phyloP scores from a whole-genome alignment of 2,797 vertebrate species.

The Myripristis murdjan region DNA sequence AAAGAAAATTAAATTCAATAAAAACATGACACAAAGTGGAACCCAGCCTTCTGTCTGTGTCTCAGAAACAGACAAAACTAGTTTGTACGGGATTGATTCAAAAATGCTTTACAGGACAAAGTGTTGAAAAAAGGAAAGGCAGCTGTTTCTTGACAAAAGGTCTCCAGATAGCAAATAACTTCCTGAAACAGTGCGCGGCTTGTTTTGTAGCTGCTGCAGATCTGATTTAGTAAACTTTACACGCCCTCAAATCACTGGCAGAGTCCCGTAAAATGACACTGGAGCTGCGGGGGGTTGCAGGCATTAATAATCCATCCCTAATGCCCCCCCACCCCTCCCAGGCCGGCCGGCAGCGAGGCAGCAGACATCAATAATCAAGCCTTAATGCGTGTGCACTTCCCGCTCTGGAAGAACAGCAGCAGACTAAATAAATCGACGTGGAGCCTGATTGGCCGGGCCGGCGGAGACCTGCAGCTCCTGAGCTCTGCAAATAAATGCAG shows the following conservation, averaged over 20 bases:
- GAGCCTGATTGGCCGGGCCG: slow-evolving; percentile 44
- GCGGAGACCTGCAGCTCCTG: slow-evolving; percentile 20
- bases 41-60: no score
- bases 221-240: not conserved
- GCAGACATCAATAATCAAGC: slow-evolving; percentile 73
- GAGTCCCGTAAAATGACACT: slow-evolving; percentile 33
- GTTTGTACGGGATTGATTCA: no score
- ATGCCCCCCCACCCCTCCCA: slow-evolving; percentile 1
- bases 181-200: no score
- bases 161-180: no score
- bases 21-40: no score
- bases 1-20: no score
- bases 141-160: no score
- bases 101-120: no score
- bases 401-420: slow-evolving; percentile 61
- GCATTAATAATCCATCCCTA: slow-evolving; percentile 61
- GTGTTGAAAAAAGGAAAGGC: no score
- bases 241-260: not conserved
- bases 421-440: slow-evolving; percentile 66
- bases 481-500: slow-evolving; percentile 58
- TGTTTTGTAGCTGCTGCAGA: no score
- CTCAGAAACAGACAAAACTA: no score
- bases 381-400: slow-evolving; percentile 69
- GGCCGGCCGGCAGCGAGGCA: slow-evolving; percentile 28
- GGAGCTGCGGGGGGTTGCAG: not conserved